Evolutionary conservation across 2,113 vertebrate genomes (phyloP), one percentile per base, ranked within the genome.

Genomic region (Panthera uncia): DNA sequence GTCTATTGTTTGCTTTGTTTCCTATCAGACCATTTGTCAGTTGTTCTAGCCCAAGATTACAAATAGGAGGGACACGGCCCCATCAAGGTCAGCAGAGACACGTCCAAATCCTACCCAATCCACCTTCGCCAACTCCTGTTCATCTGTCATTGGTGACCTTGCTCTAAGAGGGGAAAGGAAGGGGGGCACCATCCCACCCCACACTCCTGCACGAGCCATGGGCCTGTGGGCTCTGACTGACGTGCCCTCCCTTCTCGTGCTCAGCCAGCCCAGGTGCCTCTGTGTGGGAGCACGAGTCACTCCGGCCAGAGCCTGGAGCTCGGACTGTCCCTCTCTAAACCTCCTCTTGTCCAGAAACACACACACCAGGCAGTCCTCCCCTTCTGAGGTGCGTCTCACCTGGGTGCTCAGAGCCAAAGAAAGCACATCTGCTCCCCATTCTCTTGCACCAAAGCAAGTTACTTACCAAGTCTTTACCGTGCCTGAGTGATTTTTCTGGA

Each of bases 1-100:
- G 98, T 98, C 98, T 98, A 98, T 98, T 98, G 98, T 99, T 99
- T 98, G 99, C 98, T 98, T 99, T 99, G 99, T 99, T 99, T 99
- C 98, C 99, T 98, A 99, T 99, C 99, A 98, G 98, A 98, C 97
- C 98, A 98, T 98, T 99, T 99, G 99, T 99, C 99, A 99, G 99
- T 98, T 96, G 97, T 95, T 95, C 96, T 93, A 94, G 96, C 98
- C 98, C 63, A 11, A 95, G 98, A 98, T 98, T 97, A 97, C 98
- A 98, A 98, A 98, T 94, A 98, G 98, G 98, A 98, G 97, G 96
- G 81, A 97, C 4, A 1, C 18, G 85, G 97, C 98, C 97, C 97
- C 97, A 96, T 98, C 99, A 99, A 99, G 99, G 99, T 99, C 99
- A 98, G 98, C 95, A 19, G 27, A 98, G 99, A 98, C 96, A 95